Evolutionary conservation across 2,888 invertebrate genomes (phyloP).

Genomic region (Diachrysia chrysitis): DNA sequence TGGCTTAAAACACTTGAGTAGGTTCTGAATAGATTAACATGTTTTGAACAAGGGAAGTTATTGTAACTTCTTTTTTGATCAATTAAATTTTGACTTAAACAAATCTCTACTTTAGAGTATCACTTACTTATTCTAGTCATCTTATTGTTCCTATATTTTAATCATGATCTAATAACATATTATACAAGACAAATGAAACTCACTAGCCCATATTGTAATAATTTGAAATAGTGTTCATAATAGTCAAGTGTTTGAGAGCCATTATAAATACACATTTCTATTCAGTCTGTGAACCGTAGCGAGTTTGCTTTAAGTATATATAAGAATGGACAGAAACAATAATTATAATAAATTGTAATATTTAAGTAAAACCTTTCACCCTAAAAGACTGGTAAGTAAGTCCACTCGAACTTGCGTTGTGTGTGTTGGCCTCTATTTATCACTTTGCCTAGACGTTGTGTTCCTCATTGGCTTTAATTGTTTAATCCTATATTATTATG

Average conservation of each 20-base stretch:
- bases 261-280: constrained; percentile 18
- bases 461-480: constrained; percentile 53
- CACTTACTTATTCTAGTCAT: neutral
- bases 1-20: constrained; percentile 32
- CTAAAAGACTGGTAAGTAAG: constrained; percentile 83
- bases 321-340: constrained; percentile 68
- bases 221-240: neutral
- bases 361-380: constrained; percentile 68
- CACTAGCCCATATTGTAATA: neutral
- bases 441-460: constrained; percentile 45
- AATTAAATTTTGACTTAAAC: neutral
- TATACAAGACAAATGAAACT: too few species aligned
- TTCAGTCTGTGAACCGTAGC: constrained; percentile 16
- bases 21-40: neutral
- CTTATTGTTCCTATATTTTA: neutral
- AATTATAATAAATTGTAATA: constrained; percentile 66
- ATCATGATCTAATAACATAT: neutral
- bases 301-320: constrained; percentile 49
- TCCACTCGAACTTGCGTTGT: constrained; percentile 75
- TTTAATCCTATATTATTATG: constrained; percentile 42
- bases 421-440: constrained; percentile 61
- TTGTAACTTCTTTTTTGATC: too few species aligned
- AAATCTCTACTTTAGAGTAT: neutral
- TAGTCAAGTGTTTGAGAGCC: constrained; percentile 27
- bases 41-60: too few species aligned